Percentiles rank a stretch among this genome's conserved stretches.
These are phyloP conservation scores for Entomyzon cyanotis DNA, from an alignment of 2,113 vertebrate genomes.

Conservation along the genomic window DNA sequence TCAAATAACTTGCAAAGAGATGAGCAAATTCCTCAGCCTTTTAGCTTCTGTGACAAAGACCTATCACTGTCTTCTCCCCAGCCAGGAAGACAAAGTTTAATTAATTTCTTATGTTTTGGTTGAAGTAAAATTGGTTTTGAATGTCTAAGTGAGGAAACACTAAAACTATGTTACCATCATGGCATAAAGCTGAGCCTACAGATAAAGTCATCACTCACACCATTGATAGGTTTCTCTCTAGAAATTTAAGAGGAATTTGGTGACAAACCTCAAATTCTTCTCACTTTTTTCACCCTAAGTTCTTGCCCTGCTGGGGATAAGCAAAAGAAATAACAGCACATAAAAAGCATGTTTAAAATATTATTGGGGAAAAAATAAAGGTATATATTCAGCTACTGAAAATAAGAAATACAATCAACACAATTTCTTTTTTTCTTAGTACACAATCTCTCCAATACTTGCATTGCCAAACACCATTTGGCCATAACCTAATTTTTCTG, in stretches of 20 bases:
- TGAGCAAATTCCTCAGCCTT: background rate
- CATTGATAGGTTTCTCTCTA: accelerated
- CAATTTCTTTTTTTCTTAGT: background rate
- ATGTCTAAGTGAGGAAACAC: background rate
- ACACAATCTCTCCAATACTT: background rate
- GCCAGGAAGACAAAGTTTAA: background rate
- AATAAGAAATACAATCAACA: background rate
- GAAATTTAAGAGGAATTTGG: background rate
- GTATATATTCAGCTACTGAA: background rate
- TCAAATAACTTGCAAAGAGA: accelerated
- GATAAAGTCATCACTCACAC: background rate
- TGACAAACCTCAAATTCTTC: background rate
- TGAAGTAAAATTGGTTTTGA: accelerated
- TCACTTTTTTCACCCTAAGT: background rate
- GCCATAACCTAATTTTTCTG: background rate
- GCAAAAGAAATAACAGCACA: background rate
- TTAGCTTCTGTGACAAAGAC: background rate
- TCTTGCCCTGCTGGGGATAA: background rate
- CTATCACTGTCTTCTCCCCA: too few relatives aligned
- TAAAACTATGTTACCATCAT: background rate
- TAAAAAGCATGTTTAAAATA: background rate
- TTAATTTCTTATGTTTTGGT: background rate
- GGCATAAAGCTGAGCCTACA: background rate
- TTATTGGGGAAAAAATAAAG: too few relatives aligned
- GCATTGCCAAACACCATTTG: background rate